phyloP scores from a whole-genome alignment of 2,113 vertebrate species.

The Leucosticte australis region DNA sequence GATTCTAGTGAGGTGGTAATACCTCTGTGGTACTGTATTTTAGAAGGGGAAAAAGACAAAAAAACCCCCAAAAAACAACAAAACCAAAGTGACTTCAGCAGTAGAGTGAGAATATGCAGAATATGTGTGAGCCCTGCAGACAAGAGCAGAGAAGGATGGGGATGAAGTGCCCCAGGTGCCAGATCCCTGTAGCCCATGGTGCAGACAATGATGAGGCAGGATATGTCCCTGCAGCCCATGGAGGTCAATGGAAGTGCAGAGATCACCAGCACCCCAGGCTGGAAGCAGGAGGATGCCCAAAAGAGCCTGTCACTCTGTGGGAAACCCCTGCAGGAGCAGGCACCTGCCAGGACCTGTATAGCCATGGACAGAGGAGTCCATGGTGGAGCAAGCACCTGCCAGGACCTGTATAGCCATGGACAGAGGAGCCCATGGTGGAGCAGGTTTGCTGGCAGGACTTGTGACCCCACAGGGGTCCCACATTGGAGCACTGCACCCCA shows the following conservation, averaged over 20 bases:
- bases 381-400: background rate
- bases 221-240: background rate
- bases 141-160: background rate
- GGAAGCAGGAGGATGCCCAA: background rate
- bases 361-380: background rate
- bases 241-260: background rate
- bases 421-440: accelerated
- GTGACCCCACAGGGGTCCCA: background rate
- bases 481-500: background rate
- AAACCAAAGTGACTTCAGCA: background rate
- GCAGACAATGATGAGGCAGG: background rate
- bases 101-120: background rate
- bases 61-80: background rate
- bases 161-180: background rate
- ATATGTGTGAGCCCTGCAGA: background rate
- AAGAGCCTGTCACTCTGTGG: no score
- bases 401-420: background rate
- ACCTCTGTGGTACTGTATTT: background rate
- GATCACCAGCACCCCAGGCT: background rate
- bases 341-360: background rate
- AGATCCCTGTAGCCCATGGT: background rate
- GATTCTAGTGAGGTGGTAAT: background rate
- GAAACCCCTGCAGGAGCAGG: accelerated
- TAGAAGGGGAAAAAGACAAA: background rate
- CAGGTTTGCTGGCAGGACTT: background rate